These are phyloP conservation scores for Melinaea menophilus DNA, from an alignment of 2,888 invertebrate species.

Conservation along the genomic window DNA sequence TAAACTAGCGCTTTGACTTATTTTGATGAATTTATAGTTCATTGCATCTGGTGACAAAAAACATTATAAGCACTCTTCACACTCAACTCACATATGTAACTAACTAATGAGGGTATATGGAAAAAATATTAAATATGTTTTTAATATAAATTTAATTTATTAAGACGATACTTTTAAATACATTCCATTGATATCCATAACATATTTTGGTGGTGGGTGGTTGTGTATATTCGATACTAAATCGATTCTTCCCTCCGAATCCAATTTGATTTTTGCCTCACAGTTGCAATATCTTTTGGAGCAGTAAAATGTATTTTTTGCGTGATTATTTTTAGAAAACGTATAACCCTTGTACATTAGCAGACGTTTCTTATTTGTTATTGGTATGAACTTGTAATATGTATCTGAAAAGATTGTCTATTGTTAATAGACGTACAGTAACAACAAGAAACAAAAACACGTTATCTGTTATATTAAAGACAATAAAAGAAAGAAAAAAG, in stretches of 20 bases:
- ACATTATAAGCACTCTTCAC: background rate
- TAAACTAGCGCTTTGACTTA: conserved; percentile 22
- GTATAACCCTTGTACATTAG: conserved; percentile 44
- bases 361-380: conserved; percentile 38
- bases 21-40: background rate
- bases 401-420: conserved; percentile 15
- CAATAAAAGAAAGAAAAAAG: no score
- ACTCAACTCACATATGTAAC: background rate
- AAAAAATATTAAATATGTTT: background rate
- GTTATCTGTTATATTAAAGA: no score
- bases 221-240: conserved; percentile 37
- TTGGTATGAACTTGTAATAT: conserved; percentile 26
- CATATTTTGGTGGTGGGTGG: conserved; percentile 43
- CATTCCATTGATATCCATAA: conserved; percentile 22
- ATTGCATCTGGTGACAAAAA: background rate
- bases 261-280: conserved; percentile 43
- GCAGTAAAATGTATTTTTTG: conserved; percentile 42
- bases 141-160: background rate
- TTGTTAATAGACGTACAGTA: no score
- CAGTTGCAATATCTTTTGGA: conserved; percentile 38
- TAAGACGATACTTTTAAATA: conserved; percentile 27
- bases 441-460: no score
- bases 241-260: conserved; percentile 34
- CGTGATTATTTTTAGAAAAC: conserved; percentile 43
- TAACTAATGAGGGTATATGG: background rate